Base-by-base conservation (phyloP, 1,140 invertebrate genomes). In the Potamilus streckersoni region DNA sequence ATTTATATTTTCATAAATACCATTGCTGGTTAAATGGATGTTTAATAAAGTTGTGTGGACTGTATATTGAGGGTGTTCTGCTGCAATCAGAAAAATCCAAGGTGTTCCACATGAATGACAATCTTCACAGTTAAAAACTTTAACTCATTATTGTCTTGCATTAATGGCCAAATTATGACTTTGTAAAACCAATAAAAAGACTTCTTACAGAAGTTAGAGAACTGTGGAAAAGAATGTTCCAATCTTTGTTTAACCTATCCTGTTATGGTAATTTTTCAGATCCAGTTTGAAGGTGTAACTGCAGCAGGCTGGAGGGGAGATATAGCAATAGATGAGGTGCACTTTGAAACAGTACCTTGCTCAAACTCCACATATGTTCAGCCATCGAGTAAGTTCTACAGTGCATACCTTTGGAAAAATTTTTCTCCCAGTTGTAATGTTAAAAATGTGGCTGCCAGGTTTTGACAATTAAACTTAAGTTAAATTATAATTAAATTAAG, bases 281-380 rank as follows among this genome's bases (percentile, higher is more conserved):
- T 85, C 14, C 61, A 78, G 55, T 68, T 86, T 62, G 82, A 86
- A 69, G 83, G 66, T 20, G 71, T 76, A 27, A 77, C 73, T 2
- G 77, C 64, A 19, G 71, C 75, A 62, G 80, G 84, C 49, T 87
- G 74, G 74, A 78, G 77, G 56, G 88, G 89, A 60, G 86, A 89
- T 72, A 89, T 89, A 31, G 89, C 89, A 49, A 79, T 91, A 69
- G 90, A 91, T 82, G 89, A 90, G 73, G 71, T 90, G 19, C 75
- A 78, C 27, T 79, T 91, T 63, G 79, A 80, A 55, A 80, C 72
- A 67, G 82, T 80, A n/a, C 76, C 81, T n/a, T 87, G 87, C 78
- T n/a, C 71, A 12, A 78, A 79, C 69, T 79, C 80, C 31, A 76
- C 65, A 2, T n/a, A 38, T 57, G 23, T 73, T 3, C n/a, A n/a